A percentile compares a stretch with the other conserved stretches of the same genome.
These are phyloP conservation scores for Ichneumon xanthorius DNA, from an alignment of 2,888 invertebrate genomes.

Conservation along the genomic window DNA sequence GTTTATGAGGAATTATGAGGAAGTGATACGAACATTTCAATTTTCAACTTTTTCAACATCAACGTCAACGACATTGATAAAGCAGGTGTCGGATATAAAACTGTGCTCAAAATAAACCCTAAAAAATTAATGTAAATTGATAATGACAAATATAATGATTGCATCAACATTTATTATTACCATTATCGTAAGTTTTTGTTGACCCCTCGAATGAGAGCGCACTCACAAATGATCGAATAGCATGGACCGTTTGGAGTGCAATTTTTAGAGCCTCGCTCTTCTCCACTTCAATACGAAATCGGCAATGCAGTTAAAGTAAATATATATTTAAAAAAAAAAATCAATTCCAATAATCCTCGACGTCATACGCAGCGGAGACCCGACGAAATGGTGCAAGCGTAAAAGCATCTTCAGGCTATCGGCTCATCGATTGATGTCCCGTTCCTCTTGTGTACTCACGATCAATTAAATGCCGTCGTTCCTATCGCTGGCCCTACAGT, in stretches of 20 bases:
- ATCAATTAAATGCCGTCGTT: conserved; percentile 50
- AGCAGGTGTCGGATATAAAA: neutral
- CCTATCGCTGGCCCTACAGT: conserved; percentile 39
- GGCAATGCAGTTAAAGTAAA: neutral
- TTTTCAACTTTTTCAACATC: no score
- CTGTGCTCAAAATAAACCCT: neutral
- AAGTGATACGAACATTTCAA: no score
- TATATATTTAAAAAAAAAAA: conserved; percentile 4
- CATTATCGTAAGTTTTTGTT: neutral
- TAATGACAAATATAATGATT: neutral
- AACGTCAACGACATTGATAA: neutral
- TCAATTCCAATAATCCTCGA: conserved; percentile 14
- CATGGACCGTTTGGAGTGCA: neutral
- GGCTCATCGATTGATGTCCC: conserved; percentile 18
- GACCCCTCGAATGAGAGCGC: neutral
- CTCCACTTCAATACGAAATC: neutral
- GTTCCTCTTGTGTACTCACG: conserved; percentile 38
- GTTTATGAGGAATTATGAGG: no score
- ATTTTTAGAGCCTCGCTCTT: neutral
- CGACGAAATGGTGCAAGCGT: conserved; percentile 11
- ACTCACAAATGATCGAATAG: neutral
- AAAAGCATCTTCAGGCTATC: conserved; percentile 23
- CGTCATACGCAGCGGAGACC: neutral
- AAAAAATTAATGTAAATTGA: neutral
- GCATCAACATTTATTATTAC: neutral